Evolutionary conservation across 2,113 vertebrate species (phyloP).

Genomic region (Cyanistes caeruleus): DNA sequence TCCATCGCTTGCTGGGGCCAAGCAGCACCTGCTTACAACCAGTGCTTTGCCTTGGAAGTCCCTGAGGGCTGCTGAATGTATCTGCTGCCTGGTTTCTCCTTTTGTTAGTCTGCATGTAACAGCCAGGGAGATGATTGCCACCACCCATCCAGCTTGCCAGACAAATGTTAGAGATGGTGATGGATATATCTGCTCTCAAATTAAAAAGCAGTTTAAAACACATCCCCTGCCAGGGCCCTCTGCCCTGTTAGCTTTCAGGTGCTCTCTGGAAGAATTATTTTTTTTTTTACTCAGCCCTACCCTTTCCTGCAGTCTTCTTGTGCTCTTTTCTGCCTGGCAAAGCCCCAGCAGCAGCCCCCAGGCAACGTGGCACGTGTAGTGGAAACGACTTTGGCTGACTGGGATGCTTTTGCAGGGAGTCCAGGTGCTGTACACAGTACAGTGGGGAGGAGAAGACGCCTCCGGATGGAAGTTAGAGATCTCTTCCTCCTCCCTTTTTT

Average conservation of each 20-base stretch:
- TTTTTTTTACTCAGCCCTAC: neutral
- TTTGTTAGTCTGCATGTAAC: neutral
- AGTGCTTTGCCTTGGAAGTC: neutral
- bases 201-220: neutral
- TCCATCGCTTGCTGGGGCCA: rapidly evolving
- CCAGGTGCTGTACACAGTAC: neutral
- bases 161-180: neutral
- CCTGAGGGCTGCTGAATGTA: neutral
- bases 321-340: neutral
- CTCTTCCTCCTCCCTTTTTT: neutral
- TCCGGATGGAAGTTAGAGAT: neutral
- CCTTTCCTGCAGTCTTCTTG: neutral
- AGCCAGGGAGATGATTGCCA: neutral
- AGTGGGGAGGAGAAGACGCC: neutral
- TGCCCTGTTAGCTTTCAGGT: neutral
- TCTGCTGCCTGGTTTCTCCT: neutral
- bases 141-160: neutral
- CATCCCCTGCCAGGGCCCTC: neutral
- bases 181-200: neutral
- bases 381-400: neutral
- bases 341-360: neutral
- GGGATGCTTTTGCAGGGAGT: neutral
- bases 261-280: neutral
- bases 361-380: neutral
- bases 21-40: neutral